Evolutionary conservation across 2,888 invertebrate species (phyloP), one percentile per base, ranked within the genome.

Genomic region (Athalia circularis): DNA sequence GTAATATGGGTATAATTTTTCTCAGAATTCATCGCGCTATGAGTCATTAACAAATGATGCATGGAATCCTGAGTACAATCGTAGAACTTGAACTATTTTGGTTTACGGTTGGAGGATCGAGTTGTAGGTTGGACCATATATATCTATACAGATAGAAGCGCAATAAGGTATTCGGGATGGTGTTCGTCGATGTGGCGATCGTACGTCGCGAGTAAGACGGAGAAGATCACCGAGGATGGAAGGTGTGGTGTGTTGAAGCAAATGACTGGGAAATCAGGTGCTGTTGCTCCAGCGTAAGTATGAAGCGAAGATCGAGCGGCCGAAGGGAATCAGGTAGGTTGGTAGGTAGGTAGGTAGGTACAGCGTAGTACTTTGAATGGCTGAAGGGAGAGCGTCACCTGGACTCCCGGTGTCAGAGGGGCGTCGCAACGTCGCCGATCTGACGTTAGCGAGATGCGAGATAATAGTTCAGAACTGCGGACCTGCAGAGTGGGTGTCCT

Each of bases 401-500:
- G 52, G 68, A 68, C 13, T 72, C 75, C 48, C 75, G 61, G 75
- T 75, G 75, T 75, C 75, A 62, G 50, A 64, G 15, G 62, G 75
- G 62, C 75, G 75, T 75, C 62, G 62, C 64, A 62, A 50, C 62
- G 62, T 61, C 75, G 75, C 61, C 15, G 52, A 75, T 75, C 75
- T 62, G 75, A 75, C 64, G 75, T 75, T 64, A 13, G 29, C 75
- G 50, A 83, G 81, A 86, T 85, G 77, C 80, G 72, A 80, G 75
- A 81, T 79, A 75, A 75, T 75, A 75, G 75, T 75, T 62, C 50
- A 64, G 75, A 59, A 47, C 45, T 47, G 43, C 15, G 62, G 80
- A 81, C 59, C 74, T 57, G 67, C 70, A 79, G 82, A 86, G 86
- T 85, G 81, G 87, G 84, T 88, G 86, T 86, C 87, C 88, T 87